Base-by-base conservation (phyloP, 1,140 invertebrate species). In the Orussus abietinus region DNA sequence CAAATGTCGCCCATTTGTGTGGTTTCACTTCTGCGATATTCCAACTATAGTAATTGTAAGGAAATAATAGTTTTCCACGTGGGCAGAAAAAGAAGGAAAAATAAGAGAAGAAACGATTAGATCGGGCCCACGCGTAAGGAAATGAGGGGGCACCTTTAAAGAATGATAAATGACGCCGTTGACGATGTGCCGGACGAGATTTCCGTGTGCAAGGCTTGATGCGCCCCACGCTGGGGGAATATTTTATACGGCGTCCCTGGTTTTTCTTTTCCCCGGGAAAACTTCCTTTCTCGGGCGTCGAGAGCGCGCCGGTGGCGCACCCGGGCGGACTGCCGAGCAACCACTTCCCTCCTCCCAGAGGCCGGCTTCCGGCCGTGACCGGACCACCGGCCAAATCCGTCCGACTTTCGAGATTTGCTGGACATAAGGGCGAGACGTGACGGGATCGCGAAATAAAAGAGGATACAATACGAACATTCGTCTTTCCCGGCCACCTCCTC, bases 351-450 rank as follows among this genome's bases (percentile, higher is more conserved):
- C 29, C 25, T 25, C 25, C 12, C 33, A 28, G 19, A 25, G n/a
- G 21, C 17, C 33, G 20, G 25, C 21, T 17, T 39, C 19, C 35
- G 25, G 3, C 38, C 9, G 33, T 29, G 25, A 22, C 33, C 35
- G 39, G 30, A 33, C 33, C 26, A 41, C 33, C 17, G 29, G 28
- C n/a, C 19, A 32, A 14, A 14, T 20, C 3, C 7, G 5, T 5
- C 11, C 4, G n/a, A n/a, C 26, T 28, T 32, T 28, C 34, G 50
- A 52, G 49, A 52, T 52, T 52, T 52, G 42, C 42, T 49, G 50
- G 50, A 53, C 50, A 45, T 40, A 53, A 41, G 46, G 46, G 30
- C 40, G 38, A 46, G 33, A 53, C 50, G 50, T 53, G 50, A 53
- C 42, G 35, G 39, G 46, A 53, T 48, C 40, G 38, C 26, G 18